Percentiles rank a stretch among this genome's conserved stretches.
Evolutionary conservation across 2,113 vertebrate species (phyloP).

Genomic region (Pluvianellus socialis): DNA sequence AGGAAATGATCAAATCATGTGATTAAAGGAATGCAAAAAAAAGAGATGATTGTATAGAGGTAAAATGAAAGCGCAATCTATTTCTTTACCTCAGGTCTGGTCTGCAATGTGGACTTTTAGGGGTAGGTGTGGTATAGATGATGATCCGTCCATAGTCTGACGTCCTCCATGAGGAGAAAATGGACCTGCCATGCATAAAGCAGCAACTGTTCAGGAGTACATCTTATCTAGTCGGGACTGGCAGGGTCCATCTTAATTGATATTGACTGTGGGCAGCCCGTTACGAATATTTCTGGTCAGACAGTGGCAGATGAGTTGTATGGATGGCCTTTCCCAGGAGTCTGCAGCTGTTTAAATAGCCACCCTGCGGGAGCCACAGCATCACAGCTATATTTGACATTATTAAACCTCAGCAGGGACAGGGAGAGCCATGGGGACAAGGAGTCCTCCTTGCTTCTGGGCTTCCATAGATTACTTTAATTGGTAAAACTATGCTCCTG

Average conservation of each 20-base stretch:
- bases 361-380: background rate
- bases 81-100: background rate
- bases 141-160: background rate
- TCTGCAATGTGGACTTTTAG: background rate
- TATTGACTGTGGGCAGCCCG: background rate
- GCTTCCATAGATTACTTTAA: constrained; percentile 36
- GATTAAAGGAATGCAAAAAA: background rate
- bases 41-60: fast-evolving
- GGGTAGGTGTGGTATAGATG: background rate
- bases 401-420: background rate
- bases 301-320: background rate
- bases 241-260: background rate
- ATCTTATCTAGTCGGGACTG: background rate
- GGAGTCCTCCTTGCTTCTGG: constrained; percentile 41
- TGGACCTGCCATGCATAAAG: background rate
- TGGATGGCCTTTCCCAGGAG: constrained; percentile 41
- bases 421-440: background rate
- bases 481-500: constrained; percentile 60
- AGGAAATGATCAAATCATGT: background rate
- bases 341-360: constrained; percentile 54
- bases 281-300: background rate
- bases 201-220: fast-evolving
- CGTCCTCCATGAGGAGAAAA: background rate
- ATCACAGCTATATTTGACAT: constrained; percentile 10
- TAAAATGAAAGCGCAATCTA: background rate